A percentile compares a stretch with the other conserved stretches of the same genome.
Evolutionary conservation across 2,113 vertebrate species (phyloP).

Genomic region (Callipepla californica): DNA sequence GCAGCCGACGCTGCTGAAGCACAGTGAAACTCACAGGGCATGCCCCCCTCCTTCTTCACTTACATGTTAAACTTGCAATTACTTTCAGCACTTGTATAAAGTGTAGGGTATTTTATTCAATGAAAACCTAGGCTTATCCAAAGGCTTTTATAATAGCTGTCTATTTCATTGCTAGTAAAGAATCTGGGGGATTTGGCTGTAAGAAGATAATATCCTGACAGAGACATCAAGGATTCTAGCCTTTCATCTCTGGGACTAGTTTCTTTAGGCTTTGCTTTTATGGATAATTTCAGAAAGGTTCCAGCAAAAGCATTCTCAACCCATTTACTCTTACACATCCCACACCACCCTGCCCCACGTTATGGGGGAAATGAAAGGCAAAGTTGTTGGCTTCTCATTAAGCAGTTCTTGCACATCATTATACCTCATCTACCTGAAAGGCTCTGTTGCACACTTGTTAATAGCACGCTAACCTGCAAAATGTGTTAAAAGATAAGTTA

Average conservation of each 20-base stretch:
- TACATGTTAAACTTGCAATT: background rate
- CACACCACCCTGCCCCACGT: background rate
- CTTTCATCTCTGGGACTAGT: background rate
- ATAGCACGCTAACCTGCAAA: background rate
- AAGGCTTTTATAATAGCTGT: background rate
- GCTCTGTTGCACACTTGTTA: background rate
- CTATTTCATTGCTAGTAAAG: background rate
- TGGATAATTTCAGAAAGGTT: background rate
- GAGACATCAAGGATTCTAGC: background rate
- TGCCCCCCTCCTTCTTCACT: background rate
- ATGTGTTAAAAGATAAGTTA: background rate
- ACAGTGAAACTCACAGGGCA: rapidly evolving
- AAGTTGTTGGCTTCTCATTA: background rate
- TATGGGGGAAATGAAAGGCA: background rate
- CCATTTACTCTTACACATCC: background rate
- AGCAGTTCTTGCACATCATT: background rate
- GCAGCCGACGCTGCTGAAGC: background rate
- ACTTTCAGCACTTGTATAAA: background rate
- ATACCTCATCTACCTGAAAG: background rate
- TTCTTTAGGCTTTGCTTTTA: background rate
- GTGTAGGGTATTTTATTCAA: background rate
- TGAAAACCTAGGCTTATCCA: background rate
- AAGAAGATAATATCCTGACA: background rate
- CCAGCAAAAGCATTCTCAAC: background rate
- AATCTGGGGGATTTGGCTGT: background rate